phyloP scores from a whole-genome alignment of 2,113 vertebrate genomes.

The Xiphophorus maculatus region DNA sequence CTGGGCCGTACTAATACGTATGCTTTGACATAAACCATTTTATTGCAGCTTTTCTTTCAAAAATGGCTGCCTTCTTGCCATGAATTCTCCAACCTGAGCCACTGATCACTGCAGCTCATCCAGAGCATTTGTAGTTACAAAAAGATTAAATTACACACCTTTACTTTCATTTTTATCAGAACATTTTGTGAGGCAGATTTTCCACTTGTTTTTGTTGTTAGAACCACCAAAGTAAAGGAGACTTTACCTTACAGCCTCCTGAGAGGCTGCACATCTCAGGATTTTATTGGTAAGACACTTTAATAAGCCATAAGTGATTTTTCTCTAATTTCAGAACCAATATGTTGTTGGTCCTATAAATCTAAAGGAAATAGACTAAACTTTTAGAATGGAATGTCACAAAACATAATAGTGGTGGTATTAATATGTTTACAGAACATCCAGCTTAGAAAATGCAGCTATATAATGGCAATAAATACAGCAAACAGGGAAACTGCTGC shows the following conservation, averaged over 20 bases:
- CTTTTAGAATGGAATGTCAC: neutral
- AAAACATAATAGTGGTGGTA: neutral
- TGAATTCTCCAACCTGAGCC: neutral
- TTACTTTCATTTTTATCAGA: neutral
- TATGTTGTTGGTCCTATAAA: neutral
- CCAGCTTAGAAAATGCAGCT: neutral
- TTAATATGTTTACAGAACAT: too few relatives aligned
- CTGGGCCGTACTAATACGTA: neutral
- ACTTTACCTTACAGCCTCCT: too few relatives aligned
- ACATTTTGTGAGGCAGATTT: neutral
- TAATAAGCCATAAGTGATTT: too few relatives aligned
- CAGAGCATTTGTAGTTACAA: neutral
- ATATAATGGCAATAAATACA: neutral
- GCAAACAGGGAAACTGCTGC: too few relatives aligned
- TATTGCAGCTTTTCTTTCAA: too few relatives aligned
- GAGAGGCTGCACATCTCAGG: too few relatives aligned
- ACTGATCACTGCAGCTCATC: neutral
- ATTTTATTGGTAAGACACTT: too few relatives aligned
- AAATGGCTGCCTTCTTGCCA: neutral
- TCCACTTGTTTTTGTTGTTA: neutral
- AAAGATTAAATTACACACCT: neutral
- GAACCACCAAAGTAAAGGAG: neutral
- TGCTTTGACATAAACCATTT: too few relatives aligned
- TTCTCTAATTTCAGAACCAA: too few relatives aligned
- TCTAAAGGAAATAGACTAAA: neutral